phyloP scores from a whole-genome alignment of 92 coral and sea anemone genomes.

The Parazoanthus atlanticus region DNA sequence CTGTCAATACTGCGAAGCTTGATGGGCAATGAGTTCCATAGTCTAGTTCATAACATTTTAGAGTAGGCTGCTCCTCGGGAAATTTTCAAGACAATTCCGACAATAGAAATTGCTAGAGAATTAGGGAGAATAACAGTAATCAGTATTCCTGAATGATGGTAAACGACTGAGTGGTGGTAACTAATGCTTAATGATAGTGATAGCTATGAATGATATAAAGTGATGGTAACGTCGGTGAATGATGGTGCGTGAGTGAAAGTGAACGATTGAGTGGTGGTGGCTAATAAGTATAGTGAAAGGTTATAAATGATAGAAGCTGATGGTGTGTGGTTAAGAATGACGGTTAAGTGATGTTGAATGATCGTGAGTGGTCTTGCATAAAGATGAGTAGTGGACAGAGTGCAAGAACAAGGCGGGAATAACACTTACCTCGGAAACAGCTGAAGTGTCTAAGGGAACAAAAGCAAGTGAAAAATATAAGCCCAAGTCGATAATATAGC shows the following conservation, averaged over 20 bases:
- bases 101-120: background rate
- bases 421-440: background rate
- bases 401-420: background rate
- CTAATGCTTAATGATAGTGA: background rate
- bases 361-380: background rate
- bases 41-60: background rate
- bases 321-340: background rate
- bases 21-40: too few species aligned
- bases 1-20: too few species aligned
- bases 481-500: background rate
- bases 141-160: background rate
- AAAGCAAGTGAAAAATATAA: background rate
- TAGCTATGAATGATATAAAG: background rate
- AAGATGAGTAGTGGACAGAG: too few species aligned
- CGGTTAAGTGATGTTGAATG: background rate
- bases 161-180: background rate
- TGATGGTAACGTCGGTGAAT: background rate
- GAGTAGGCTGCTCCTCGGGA: background rate
- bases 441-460: conserved; percentile 6
- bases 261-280: background rate
- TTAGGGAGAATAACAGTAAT: too few species aligned
- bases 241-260: background rate
- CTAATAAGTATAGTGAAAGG: background rate
- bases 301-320: background rate
- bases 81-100: too few species aligned